phyloP scores from a whole-genome alignment of 2,113 vertebrate genomes.

The Vulpes vulpes region DNA sequence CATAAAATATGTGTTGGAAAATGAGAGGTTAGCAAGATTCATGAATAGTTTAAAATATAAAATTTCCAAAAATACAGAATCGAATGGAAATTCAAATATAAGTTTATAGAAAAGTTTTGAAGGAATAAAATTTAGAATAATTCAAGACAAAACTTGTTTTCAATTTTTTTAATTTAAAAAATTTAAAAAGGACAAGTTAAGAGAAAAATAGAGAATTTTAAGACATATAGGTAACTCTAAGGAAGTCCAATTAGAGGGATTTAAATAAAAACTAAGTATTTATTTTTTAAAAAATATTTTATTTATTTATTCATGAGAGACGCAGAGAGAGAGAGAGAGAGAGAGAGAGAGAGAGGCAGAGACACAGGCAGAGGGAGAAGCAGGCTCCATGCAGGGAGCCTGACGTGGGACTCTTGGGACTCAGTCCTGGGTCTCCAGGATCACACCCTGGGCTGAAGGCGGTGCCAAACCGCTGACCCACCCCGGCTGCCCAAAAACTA shows the following conservation, averaged over 20 bases:
- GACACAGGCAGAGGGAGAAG: too few relatives aligned
- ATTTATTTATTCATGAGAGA: too few relatives aligned
- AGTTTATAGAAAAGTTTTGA: background rate
- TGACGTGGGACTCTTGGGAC: too few relatives aligned
- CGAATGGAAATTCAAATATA: constrained; percentile 52
- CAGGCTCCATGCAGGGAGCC: too few relatives aligned
- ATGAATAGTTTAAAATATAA: background rate
- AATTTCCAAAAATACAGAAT: background rate
- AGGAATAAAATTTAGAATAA: background rate
- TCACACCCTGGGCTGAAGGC: too few relatives aligned
- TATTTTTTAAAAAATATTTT: background rate
- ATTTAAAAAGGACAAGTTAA: background rate
- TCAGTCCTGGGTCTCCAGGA: too few relatives aligned
- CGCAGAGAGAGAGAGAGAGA: too few relatives aligned
- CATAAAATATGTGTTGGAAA: constrained; percentile 39
- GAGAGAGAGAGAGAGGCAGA: too few relatives aligned
- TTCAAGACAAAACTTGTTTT: background rate
- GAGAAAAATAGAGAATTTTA: background rate
- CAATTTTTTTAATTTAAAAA: background rate
- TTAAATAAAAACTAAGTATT: constrained; percentile 33
- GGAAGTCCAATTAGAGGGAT: constrained; percentile 27
- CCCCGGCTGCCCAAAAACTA: background rate
- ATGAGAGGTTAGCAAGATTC: background rate
- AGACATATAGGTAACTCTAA: constrained; percentile 26
- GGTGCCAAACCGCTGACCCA: too few relatives aligned